phyloP scores from a whole-genome alignment of 2,113 vertebrate genomes.

The Cairina moschata region DNA sequence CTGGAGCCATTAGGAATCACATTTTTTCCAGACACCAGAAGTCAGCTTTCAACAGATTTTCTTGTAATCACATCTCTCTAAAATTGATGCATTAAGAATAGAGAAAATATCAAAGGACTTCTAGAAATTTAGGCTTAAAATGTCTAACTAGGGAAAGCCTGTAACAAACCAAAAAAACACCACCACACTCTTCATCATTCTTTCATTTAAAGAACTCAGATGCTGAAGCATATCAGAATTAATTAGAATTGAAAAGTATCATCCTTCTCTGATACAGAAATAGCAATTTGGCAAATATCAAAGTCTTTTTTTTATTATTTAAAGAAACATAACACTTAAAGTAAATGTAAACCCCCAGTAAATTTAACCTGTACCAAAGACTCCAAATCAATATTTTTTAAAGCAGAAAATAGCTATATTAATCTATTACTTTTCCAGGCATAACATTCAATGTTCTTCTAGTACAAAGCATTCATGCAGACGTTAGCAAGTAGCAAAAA shows the following conservation, averaged over 20 bases:
- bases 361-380: background rate
- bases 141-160: accelerated
- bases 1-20: accelerated
- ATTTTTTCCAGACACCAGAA: background rate
- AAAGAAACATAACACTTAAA: background rate
- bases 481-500: accelerated
- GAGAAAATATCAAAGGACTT: background rate
- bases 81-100: background rate
- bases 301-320: background rate
- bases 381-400: background rate
- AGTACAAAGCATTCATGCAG: accelerated
- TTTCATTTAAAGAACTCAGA: accelerated
- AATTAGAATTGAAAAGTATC: background rate
- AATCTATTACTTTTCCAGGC: background rate
- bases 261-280: background rate
- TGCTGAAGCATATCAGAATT: background rate
- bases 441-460: background rate
- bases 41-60: background rate
- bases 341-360: background rate
- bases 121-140: background rate
- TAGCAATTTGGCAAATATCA: background rate
- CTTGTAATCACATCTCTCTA: background rate
- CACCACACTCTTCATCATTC: background rate
- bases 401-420: background rate
- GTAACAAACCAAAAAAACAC: background rate